Percentiles rank a stretch among this genome's conserved stretches.
phyloP scores from a whole-genome alignment of 2,113 vertebrate genomes.

The Dolichallabes microphthalmus region DNA sequence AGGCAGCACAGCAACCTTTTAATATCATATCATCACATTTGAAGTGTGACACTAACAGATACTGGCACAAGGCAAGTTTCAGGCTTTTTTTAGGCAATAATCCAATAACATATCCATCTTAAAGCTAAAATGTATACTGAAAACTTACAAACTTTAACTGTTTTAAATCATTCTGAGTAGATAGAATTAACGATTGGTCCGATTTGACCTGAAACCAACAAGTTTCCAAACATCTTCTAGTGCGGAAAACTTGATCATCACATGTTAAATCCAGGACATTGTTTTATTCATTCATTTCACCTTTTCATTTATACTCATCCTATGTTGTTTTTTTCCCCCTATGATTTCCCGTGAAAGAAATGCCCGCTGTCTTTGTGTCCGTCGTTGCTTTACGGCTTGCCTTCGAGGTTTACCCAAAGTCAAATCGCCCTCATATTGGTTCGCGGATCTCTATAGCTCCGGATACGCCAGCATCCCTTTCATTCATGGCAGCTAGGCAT shows the following conservation, averaged over 20 bases:
- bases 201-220: not conserved
- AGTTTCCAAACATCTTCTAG: not conserved
- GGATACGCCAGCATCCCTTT: slow-evolving; percentile 46
- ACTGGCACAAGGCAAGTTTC: too few relatives aligned
- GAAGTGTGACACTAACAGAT: too few relatives aligned
- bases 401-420: slow-evolving; percentile 12
- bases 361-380: not conserved
- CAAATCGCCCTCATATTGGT: slow-evolving; percentile 43
- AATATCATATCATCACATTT: too few relatives aligned
- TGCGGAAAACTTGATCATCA: not conserved
- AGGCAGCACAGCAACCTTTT: too few relatives aligned
- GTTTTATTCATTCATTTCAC: not conserved
- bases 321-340: not conserved
- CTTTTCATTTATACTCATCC: not conserved
- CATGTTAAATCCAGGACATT: not conserved
- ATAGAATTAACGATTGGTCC: not conserved
- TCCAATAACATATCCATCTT: too few relatives aligned
- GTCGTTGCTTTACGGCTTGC: slow-evolving; percentile 11
- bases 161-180: not conserved
- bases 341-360: slow-evolving; percentile 5
- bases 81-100: too few relatives aligned
- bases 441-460: slow-evolving; percentile 29
- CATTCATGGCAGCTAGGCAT: slow-evolving; percentile 36
- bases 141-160: not conserved
- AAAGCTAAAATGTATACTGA: too few relatives aligned